Conservation (phyloP, 1,140 invertebrate genomes). For the Wasmannia auropunctata region DNA sequence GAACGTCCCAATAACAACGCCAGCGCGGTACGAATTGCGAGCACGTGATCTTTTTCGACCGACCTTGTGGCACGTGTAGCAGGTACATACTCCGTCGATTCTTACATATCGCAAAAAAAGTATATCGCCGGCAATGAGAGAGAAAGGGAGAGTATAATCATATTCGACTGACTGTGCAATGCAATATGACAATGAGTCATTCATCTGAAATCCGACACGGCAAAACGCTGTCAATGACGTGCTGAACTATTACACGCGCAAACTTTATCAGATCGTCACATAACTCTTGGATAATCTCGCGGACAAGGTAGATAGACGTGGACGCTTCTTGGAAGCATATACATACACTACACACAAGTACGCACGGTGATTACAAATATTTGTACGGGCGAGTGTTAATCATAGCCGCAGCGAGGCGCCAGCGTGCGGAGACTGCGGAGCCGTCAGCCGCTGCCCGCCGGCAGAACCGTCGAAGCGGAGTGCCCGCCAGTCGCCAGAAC, state of each 20-base stretch:
- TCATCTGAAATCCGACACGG: background rate
- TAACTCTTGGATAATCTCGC: background rate
- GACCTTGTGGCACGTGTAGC: slow-evolving; percentile 42
- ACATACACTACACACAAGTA: no score
- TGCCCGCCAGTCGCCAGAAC: background rate
- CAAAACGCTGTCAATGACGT: background rate
- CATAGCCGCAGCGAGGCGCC: slow-evolving; percentile 58
- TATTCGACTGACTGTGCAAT: background rate
- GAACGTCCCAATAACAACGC: background rate
- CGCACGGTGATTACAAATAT: slow-evolving; percentile 36
- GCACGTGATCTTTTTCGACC: background rate
- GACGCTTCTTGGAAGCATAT: slow-evolving; percentile 41
- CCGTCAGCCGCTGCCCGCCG: background rate
- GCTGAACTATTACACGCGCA: background rate
- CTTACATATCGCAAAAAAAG: no score
- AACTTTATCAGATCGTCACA: background rate
- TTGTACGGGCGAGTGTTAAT: slow-evolving; percentile 27
- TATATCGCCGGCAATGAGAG: background rate
- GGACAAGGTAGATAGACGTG: background rate
- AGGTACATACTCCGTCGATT: no score
- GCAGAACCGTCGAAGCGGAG: background rate
- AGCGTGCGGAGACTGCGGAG: slow-evolving; percentile 35
- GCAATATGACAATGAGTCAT: no score
- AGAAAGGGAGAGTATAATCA: background rate
- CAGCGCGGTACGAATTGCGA: background rate